Conservation (phyloP, 2,113 vertebrate genomes). For the Syngnathus typhle region DNA sequence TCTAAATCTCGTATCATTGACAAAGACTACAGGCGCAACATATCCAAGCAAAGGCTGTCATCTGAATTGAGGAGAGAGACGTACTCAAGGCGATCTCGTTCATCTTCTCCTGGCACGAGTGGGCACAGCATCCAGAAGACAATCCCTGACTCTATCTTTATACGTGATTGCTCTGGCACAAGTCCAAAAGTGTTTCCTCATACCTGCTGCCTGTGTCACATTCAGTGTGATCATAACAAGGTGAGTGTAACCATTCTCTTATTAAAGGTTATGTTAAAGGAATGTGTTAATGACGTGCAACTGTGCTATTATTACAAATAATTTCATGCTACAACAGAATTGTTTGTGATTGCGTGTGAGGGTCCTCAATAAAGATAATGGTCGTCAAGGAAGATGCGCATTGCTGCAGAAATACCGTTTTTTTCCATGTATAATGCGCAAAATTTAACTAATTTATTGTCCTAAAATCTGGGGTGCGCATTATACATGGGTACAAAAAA, state of each 20-base stretch:
- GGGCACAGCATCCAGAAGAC: slow-evolving; percentile 66
- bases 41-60: slow-evolving; percentile 28
- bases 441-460: too few species aligned
- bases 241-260: slow-evolving; percentile 74
- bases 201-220: slow-evolving; percentile 90
- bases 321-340: too few species aligned
- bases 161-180: slow-evolving; percentile 88
- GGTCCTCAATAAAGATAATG: too few species aligned
- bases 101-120: slow-evolving; percentile 44
- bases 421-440: too few species aligned
- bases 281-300: too few species aligned
- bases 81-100: slow-evolving; percentile 40
- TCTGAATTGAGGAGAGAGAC: slow-evolving; percentile 41
- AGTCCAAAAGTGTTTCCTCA: slow-evolving; percentile 89
- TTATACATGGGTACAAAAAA: too few species aligned
- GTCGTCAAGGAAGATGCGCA: too few species aligned
- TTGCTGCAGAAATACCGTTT: too few species aligned
- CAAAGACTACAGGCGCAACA: slow-evolving; percentile 67
- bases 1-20: slow-evolving; percentile 66
- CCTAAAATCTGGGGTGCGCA: too few species aligned
- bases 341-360: too few species aligned
- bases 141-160: slow-evolving; percentile 84
- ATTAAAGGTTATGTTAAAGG: background rate
- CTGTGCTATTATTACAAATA: too few species aligned
- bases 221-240: slow-evolving; percentile 89